phyloP scores from a whole-genome alignment of 2,797 vertebrate species.

The Huso huso region DNA sequence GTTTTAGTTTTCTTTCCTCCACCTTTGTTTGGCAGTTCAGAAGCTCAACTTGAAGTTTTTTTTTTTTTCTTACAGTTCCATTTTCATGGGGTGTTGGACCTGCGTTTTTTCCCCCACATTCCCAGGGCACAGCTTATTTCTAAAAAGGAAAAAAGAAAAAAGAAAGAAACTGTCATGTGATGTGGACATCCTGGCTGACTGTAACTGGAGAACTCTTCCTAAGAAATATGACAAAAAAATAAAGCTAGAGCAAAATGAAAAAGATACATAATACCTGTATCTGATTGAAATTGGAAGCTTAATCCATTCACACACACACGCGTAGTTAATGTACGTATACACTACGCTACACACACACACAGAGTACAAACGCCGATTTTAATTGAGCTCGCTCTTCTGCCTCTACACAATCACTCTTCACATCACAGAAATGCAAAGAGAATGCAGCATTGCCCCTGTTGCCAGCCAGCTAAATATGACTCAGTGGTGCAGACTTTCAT shows the following conservation, averaged over 20 bases:
- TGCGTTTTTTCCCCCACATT: conserved; percentile 47
- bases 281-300: too few species aligned
- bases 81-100: conserved; percentile 43
- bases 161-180: too few species aligned
- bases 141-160: conserved; percentile 27
- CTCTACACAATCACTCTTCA: neutral
- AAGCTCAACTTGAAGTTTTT: too few species aligned
- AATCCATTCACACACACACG: neutral
- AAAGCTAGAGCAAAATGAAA: neutral
- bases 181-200: too few species aligned
- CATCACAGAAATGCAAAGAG: neutral
- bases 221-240: neutral
- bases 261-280: too few species aligned
- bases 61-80: conserved; percentile 8
- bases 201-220: too few species aligned
- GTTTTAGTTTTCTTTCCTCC: conserved; percentile 13
- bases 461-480: conserved; percentile 18
- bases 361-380: too few species aligned
- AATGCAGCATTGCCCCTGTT: conserved; percentile 39
- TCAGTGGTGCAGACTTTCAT: conserved; percentile 16
- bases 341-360: neutral
- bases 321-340: neutral
- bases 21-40: neutral
- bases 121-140: conserved; percentile 50
- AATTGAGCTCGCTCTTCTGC: neutral